Evolutionary conservation across 2,797 vertebrate species (phyloP), one percentile per base, ranked within the genome.

Genomic region (Crocodylus rhombifer): DNA sequence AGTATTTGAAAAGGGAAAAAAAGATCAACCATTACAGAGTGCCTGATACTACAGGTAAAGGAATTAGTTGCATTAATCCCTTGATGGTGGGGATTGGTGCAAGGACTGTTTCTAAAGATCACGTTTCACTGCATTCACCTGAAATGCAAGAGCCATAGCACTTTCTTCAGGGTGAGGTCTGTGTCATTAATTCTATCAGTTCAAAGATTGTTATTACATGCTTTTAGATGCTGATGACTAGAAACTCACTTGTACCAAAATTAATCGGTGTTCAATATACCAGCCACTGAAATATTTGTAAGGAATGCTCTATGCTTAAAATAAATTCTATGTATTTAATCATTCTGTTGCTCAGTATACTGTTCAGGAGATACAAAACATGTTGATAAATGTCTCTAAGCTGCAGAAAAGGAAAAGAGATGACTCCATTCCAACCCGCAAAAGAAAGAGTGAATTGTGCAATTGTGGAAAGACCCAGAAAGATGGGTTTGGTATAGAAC

Each of bases 1-100:
- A 8, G 78, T 77, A 77, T 90, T 86, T 94, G 65, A 84, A 36
- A 92, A 86, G 74, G 78, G 84, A 84, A 74, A 18, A 75, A 78
- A 84, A 82, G 73, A 93, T 91, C 91, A 91, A 95, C 81, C 91
- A 30, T 83, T 21, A 55, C 83, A 58, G 74, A 91, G 92, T 95
- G 55, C 61, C 94, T 30, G 65, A 60, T 36, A 58, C 65, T 88
- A 21, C 42, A 92, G 82, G 86, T 74, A 92, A 92, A 91, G 20
- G 15, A 92, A 82, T 58, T 25, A 28, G 51, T 73, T 82, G 15
- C 91, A 82, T 58, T 25, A 28, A 36, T 76, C 77, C 14, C 64
- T 79, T 80, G 58, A 33, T 86, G 92, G 73, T 76, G 61, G 90
- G 93, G 87, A 89, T 91, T 57, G 16, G 80, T 83, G 82, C 90